Percentiles rank a stretch among this genome's conserved stretches.
phyloP scores from a whole-genome alignment of 2,888 invertebrate species.

The Cremastinae sp. region DNA sequence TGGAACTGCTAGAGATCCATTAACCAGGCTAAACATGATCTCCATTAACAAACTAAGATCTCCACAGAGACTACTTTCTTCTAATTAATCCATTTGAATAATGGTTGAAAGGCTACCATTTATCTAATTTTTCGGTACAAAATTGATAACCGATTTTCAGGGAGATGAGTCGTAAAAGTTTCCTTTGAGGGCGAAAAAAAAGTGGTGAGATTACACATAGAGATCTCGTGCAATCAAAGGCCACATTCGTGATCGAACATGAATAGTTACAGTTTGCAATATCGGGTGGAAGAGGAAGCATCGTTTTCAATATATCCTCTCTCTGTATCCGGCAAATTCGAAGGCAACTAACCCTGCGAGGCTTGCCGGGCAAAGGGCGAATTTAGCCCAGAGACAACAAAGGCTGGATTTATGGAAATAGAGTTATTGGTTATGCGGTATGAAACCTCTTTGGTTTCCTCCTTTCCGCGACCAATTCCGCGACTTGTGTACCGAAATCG shows the following conservation, averaged over 20 bases:
- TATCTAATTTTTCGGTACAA: too few relatives aligned
- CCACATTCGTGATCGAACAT: background rate
- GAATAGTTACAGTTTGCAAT: constrained; percentile 9
- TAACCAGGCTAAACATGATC: constrained; percentile 49
- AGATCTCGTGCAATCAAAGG: background rate
- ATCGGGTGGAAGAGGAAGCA: constrained; percentile 1
- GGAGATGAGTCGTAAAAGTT: too few relatives aligned
- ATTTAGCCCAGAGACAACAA: constrained; percentile 12
- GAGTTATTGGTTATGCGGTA: constrained; percentile 43
- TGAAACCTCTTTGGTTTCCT: constrained; percentile 34
- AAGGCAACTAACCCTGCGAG: constrained; percentile 6
- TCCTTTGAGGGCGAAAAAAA: too few relatives aligned
- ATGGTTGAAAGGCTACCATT: too few relatives aligned
- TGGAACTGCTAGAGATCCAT: constrained; percentile 57
- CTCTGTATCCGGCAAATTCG: constrained; percentile 9
- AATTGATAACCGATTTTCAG: too few relatives aligned
- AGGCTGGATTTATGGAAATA: constrained; percentile 50
- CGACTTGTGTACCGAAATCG: constrained; percentile 17
- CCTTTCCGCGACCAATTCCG: constrained; percentile 39
- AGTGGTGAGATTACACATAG: too few relatives aligned
- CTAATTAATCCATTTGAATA: constrained; percentile 3
- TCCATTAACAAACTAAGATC: constrained; percentile 23
- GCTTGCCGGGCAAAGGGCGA: constrained; percentile 12
- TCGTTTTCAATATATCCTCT: background rate
- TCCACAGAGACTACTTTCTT: constrained; percentile 16